These are phyloP conservation scores for Podiceps cristatus DNA, from an alignment of 2,113 vertebrate species.

Conservation along the genomic window DNA sequence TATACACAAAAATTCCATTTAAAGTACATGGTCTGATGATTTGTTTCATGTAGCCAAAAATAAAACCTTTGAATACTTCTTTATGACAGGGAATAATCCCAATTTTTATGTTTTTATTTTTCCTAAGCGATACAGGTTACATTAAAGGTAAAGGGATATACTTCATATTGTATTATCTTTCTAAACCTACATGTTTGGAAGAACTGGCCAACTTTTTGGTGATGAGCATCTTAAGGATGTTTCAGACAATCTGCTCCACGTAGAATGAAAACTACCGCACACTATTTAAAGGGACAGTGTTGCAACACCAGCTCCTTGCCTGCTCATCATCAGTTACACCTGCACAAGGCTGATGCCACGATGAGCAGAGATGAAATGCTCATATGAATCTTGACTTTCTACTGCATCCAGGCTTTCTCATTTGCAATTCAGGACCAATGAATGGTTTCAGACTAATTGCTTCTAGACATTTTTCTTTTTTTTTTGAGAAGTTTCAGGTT, in stretches of 20 bases:
- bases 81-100: background rate
- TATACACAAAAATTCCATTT: conserved; percentile 41
- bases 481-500: background rate
- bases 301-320: background rate
- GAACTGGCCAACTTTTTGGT: background rate
- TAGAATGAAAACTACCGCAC: background rate
- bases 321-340: background rate
- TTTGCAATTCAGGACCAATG: background rate
- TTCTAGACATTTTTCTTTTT: background rate
- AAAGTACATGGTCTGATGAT: conserved; percentile 20
- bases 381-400: background rate
- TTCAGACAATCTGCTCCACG: background rate
- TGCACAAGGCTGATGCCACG: background rate
- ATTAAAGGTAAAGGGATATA: background rate
- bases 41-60: conserved; percentile 22
- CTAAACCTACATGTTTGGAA: background rate
- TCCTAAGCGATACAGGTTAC: background rate
- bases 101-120: background rate
- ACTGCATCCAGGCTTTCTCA: background rate
- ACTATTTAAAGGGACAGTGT: background rate
- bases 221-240: background rate
- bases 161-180: background rate
- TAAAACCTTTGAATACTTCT: conserved; percentile 37
- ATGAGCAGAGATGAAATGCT: background rate
- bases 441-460: conserved; percentile 5